Conservation (phyloP, 2,113 vertebrate species). For the Peromyscus leucopus region DNA sequence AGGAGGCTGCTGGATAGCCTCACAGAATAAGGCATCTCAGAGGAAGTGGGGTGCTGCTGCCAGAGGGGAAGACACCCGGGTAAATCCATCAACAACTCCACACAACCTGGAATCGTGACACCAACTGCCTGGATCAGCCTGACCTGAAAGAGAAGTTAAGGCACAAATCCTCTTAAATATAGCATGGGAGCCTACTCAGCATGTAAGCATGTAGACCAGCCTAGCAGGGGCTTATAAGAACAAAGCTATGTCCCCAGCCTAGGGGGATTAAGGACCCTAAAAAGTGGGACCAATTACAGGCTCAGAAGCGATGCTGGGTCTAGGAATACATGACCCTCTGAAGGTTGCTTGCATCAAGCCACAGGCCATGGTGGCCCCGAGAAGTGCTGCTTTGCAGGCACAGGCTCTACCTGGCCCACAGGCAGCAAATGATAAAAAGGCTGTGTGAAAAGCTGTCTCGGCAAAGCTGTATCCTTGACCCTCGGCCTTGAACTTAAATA, state of each 20-base stretch:
- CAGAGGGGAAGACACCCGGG: rapidly evolving
- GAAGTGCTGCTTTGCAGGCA: neutral
- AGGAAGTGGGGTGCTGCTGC: neutral
- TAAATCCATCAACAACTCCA: neutral
- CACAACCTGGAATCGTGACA: neutral
- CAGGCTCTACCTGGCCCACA: neutral
- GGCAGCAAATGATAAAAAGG: neutral
- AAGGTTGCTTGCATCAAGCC: neutral
- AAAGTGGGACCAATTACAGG: neutral
- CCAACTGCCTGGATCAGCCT: neutral
- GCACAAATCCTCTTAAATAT: neutral
- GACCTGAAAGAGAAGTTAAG: neutral
- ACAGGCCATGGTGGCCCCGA: neutral
- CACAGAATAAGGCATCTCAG: neutral
- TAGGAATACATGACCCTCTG: neutral
- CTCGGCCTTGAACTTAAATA: neutral
- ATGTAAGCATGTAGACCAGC: rapidly evolving
- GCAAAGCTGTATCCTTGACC: neutral
- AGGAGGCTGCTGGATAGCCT: neutral
- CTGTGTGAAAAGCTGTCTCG: neutral
- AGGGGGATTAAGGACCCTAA: too few species aligned
- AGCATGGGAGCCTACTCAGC: neutral
- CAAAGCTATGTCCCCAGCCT: neutral
- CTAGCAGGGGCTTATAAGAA: too few species aligned
- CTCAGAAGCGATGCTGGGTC: too few species aligned